Conservation (phyloP, 2,797 vertebrate genomes). For the Xenopus petersii region DNA sequence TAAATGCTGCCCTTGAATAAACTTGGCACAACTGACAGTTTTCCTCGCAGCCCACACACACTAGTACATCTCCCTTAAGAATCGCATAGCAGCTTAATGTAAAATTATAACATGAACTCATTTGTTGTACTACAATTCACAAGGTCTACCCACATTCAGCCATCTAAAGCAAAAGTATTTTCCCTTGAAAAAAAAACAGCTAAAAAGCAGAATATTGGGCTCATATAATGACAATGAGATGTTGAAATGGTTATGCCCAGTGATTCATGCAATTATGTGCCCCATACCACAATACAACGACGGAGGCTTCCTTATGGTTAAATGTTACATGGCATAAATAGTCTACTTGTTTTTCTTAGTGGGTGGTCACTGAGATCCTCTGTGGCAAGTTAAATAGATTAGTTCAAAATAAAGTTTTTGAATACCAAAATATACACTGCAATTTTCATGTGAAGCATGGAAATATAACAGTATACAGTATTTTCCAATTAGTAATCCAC, state of each 20-base stretch:
- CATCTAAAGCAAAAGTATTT: background rate
- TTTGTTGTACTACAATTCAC: too few relatives aligned
- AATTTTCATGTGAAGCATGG: constrained; percentile 45
- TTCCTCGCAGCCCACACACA: too few relatives aligned
- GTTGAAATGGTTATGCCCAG: constrained; percentile 16
- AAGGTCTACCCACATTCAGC: too few relatives aligned
- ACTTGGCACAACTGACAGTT: too few relatives aligned
- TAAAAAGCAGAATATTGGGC: background rate
- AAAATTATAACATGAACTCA: too few relatives aligned
- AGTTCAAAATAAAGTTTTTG: constrained; percentile 38
- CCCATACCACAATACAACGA: constrained; percentile 24
- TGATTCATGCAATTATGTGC: constrained; percentile 16
- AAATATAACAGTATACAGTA: constrained; percentile 42
- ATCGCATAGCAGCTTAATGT: background rate
- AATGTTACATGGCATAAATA: constrained; percentile 32
- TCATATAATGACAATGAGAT: constrained; percentile 21
- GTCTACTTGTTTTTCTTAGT: constrained; percentile 31
- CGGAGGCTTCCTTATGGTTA: constrained; percentile 28
- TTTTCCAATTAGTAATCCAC: constrained; percentile 49
- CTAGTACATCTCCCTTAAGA: background rate
- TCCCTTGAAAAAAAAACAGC: background rate
- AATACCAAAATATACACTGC: constrained; percentile 38
- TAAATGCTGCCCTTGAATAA: too few relatives aligned
- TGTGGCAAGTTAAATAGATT: constrained; percentile 31
- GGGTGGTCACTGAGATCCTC: constrained; percentile 34